A percentile compares a stretch with the other conserved stretches of the same genome.
phyloP scores from a whole-genome alignment of 2,797 vertebrate species.

The Rhyacichthys aspro region DNA sequence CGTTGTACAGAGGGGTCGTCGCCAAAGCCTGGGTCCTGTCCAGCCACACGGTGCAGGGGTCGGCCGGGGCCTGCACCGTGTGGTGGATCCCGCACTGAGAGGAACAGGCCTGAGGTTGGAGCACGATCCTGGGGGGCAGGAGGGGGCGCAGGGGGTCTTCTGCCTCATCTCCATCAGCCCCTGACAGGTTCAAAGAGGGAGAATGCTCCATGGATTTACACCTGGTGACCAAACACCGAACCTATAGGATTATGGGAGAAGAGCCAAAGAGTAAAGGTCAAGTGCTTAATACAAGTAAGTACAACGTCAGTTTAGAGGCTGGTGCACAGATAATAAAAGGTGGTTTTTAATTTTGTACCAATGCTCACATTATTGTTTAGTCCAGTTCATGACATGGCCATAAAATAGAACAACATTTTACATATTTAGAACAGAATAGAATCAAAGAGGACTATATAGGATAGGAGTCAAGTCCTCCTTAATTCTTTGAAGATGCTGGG shows the following conservation, averaged over 20 bases:
- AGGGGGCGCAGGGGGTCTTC: conserved; percentile 69
- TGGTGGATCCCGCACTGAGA: conserved; percentile 69
- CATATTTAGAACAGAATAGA: no score
- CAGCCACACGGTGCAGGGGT: conserved; percentile 64
- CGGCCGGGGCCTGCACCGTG: conserved; percentile 21
- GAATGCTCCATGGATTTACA: conserved; percentile 64
- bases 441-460: no score
- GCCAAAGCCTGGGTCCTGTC: conserved; percentile 70
- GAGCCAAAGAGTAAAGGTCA: conserved; percentile 3
- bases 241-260: conserved; percentile 19
- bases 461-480: no score
- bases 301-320: no score
- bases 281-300: background rate
- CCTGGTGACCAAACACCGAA: conserved; percentile 3
- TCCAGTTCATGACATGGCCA: no score
- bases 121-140: conserved; percentile 50
- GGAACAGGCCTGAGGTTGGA: conserved; percentile 54
- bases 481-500: no score
- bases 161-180: conserved; percentile 59
- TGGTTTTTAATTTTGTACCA: no score
- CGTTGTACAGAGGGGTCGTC: conserved; percentile 71
- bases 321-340: no score
- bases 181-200: conserved; percentile 65
- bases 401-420: no score
- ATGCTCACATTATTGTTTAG: no score